A percentile compares a stretch with the other conserved stretches of the same genome.
Conservation (phyloP, 2,797 vertebrate genomes). For the Falco peregrinus region DNA sequence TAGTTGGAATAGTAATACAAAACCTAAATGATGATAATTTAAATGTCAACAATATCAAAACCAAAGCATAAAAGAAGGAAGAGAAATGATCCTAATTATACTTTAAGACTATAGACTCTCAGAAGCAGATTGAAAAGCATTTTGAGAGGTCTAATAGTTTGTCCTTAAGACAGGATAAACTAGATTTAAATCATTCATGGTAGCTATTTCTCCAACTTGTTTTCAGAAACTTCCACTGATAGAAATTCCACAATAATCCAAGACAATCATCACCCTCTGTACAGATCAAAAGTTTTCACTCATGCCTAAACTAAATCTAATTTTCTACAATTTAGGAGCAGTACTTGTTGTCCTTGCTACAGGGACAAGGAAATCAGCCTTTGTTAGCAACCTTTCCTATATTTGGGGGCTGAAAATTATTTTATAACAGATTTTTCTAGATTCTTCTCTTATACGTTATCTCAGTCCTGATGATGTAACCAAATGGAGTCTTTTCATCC, state of each 20-base stretch:
- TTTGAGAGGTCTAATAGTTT: neutral
- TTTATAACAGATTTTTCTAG: neutral
- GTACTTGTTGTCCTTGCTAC: neutral
- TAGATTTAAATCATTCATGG: neutral
- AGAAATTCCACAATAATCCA: neutral
- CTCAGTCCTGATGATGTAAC: neutral
- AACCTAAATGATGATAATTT: constrained; percentile 12
- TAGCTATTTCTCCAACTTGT: neutral
- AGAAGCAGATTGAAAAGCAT: neutral
- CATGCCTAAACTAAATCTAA: neutral
- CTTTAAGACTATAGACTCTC: neutral
- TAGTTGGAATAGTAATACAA: neutral
- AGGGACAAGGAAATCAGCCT: neutral
- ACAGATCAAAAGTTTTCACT: neutral
- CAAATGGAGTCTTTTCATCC: neutral
- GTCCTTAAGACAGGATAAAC: neutral
- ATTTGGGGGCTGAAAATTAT: neutral
- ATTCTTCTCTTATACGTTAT: neutral
- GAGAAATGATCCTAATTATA: neutral
- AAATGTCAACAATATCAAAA: neutral
- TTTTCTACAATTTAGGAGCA: neutral
- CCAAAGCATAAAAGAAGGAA: neutral
- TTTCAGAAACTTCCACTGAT: neutral
- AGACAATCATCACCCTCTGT: neutral
- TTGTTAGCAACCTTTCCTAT: neutral